These are phyloP conservation scores for Columba guinea DNA, from an alignment of 2,797 vertebrate species.

Conservation along the genomic window DNA sequence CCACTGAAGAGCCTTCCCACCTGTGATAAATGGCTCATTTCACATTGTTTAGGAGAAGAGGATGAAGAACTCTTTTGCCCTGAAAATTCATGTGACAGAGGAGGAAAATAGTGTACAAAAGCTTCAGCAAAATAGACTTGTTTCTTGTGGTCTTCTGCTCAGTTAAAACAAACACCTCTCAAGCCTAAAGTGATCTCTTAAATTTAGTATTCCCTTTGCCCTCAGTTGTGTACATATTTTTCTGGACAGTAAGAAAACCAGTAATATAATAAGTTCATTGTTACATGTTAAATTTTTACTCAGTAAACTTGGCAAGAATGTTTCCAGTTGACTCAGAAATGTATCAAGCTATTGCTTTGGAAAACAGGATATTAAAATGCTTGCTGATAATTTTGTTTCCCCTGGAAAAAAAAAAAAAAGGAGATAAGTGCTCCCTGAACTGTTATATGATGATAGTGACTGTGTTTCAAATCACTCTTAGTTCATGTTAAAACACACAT, in stretches of 20 bases:
- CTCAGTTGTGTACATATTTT: background rate
- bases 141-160: background rate
- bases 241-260: background rate
- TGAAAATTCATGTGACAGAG: background rate
- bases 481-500: constrained; percentile 13
- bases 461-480: constrained; percentile 30
- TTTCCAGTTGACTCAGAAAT: constrained; percentile 35
- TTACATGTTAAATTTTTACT: background rate
- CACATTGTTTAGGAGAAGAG: background rate
- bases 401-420: constrained; percentile 11
- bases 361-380: constrained; percentile 18
- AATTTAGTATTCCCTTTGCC: background rate
- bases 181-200: background rate
- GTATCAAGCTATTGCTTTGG: background rate
- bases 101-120: background rate
- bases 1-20: background rate
- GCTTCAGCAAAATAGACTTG: background rate
- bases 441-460: background rate
- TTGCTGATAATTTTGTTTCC: constrained; percentile 27
- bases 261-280: background rate
- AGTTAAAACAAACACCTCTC: background rate
- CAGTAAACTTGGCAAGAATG: background rate
- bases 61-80: background rate
- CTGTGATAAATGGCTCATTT: background rate
- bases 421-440: constrained; percentile 42